Conservation (phyloP, 2,113 vertebrate species). For the Myotis davidii region DNA sequence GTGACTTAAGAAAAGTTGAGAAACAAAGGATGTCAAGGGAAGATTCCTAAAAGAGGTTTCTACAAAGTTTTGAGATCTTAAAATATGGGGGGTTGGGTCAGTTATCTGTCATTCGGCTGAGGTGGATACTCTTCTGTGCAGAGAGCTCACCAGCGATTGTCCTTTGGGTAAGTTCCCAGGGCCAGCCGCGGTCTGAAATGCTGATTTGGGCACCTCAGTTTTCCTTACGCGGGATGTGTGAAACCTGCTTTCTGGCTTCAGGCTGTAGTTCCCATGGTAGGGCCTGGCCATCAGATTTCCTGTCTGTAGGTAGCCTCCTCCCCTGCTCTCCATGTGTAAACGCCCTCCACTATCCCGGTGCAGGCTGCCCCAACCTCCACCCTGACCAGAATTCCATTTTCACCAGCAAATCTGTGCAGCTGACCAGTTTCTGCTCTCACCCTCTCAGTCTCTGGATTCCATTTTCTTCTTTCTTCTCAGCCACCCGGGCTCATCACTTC, state of each 20-base stretch:
- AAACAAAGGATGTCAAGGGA: neutral
- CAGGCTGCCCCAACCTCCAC: fast-evolving
- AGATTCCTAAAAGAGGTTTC: neutral
- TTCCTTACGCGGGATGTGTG: neutral
- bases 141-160: neutral
- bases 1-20: neutral
- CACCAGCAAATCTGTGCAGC: neutral
- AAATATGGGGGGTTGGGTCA: neutral
- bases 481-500: neutral
- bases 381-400: neutral
- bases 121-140: neutral
- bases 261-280: neutral
- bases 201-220: neutral
- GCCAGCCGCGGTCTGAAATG: neutral
- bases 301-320: neutral
- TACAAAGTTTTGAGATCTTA: neutral
- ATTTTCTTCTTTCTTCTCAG: neutral
- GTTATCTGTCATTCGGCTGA: neutral
- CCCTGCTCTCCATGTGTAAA: neutral
- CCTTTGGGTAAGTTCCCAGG: neutral
- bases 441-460: neutral
- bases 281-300: neutral
- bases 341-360: neutral
- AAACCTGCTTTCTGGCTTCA: neutral
- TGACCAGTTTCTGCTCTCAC: neutral